These are phyloP conservation scores for Machimus atricapillus DNA, from an alignment of 2,888 invertebrate genomes.

Conservation along the genomic window DNA sequence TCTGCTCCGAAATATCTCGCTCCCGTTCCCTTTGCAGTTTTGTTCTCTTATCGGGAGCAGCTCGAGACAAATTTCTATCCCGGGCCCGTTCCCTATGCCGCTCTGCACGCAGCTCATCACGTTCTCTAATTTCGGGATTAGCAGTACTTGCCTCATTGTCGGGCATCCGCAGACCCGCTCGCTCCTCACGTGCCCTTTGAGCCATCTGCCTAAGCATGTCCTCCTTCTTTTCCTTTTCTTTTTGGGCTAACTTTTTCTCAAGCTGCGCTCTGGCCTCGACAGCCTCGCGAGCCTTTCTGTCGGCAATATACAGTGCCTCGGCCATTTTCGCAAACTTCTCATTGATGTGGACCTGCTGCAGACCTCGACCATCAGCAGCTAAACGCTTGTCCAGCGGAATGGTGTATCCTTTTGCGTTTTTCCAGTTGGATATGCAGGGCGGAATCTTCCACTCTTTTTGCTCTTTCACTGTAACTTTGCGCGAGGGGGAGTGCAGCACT, in stretches of 20 bases:
- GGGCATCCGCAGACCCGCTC: slow-evolving; percentile 74
- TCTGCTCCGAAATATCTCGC: slow-evolving; percentile 97
- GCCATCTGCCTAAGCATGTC: slow-evolving; percentile 92
- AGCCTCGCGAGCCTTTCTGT: slow-evolving; percentile 94
- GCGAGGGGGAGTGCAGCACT: slow-evolving; percentile 96
- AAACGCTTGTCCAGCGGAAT: slow-evolving; percentile 97
- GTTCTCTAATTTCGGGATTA: slow-evolving; percentile 72
- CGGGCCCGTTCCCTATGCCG: slow-evolving; percentile 90
- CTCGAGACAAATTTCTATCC: slow-evolving; percentile 90
- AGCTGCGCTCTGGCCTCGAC: slow-evolving; percentile 96
- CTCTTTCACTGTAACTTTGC: slow-evolving; percentile 97
- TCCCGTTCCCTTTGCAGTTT: slow-evolving; percentile 90
- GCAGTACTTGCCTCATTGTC: slow-evolving; percentile 61
- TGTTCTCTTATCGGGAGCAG: slow-evolving; percentile 92
- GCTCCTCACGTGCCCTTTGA: slow-evolving; percentile 92
- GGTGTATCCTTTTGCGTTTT: slow-evolving; percentile 97
- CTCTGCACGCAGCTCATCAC: slow-evolving; percentile 87
- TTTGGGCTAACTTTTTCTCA: slow-evolving; percentile 94
- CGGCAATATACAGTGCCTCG: slow-evolving; percentile 97
- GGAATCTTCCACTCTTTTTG: slow-evolving; percentile 99
- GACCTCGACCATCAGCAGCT: slow-evolving; percentile 96
- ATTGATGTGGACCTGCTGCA: slow-evolving; percentile 97
- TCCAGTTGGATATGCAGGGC: slow-evolving; percentile 99
- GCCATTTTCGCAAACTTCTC: slow-evolving; percentile 99
- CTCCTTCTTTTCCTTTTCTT: slow-evolving; percentile 98